phyloP scores from a whole-genome alignment of 1,140 invertebrate genomes.

The Pissodes strobi region DNA sequence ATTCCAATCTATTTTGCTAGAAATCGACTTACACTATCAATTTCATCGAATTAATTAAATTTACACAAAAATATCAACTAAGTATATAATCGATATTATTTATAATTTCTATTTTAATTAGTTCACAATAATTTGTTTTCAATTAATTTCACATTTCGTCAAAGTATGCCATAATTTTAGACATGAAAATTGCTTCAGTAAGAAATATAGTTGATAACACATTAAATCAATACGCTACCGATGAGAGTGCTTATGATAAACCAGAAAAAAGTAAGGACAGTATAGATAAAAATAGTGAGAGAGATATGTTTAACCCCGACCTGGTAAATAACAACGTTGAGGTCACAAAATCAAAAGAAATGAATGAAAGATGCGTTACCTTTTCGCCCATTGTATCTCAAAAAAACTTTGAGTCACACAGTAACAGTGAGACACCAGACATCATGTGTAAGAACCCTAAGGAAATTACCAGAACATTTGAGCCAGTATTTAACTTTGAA shows the following conservation, averaged over 20 bases:
- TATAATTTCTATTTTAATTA: too few species aligned
- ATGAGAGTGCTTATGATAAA: neutral
- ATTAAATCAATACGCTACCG: constrained; percentile 20
- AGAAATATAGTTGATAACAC: constrained; percentile 33
- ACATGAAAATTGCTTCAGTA: constrained; percentile 34
- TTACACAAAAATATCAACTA: too few species aligned
- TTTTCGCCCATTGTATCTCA: constrained; percentile 30
- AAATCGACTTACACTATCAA: too few species aligned
- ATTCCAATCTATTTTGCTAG: too few species aligned
- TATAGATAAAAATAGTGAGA: neutral
- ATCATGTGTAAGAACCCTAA: neutral
- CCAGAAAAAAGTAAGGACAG: neutral
- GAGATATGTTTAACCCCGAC: neutral
- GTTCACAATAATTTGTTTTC: too few species aligned
- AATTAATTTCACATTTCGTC: too few species aligned
- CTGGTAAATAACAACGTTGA: neutral
- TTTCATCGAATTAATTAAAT: too few species aligned
- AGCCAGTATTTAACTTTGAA: neutral
- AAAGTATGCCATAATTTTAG: too few species aligned
- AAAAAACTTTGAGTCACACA: constrained; percentile 9
- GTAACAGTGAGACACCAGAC: neutral
- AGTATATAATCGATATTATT: too few species aligned
- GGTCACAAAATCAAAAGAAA: constrained; percentile 13
- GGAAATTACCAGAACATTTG: neutral
- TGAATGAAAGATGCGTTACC: constrained; percentile 20